Evolutionary conservation across 2,888 invertebrate species (phyloP), one percentile per base, ranked within the genome.

Genomic region (Aporophyla lueneburgensis): DNA sequence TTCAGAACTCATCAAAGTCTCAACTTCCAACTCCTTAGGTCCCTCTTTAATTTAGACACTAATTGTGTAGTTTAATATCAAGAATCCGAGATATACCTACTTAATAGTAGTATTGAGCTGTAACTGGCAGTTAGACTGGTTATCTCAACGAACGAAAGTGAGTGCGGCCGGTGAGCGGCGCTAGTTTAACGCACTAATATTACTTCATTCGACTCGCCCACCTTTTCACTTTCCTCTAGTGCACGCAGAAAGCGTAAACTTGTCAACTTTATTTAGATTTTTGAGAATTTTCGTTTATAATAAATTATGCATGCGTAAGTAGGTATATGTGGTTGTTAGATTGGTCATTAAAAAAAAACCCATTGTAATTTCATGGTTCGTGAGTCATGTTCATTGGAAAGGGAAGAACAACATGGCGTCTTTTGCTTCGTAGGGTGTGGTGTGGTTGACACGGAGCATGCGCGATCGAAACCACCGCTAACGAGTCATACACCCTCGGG

Each of bases 191-290:
- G 86, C 89, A 87, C 88, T 90, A 89, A 90, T 93, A 92, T 94
- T 95, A 96, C 95, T 92, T 94, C 95, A 95, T 93, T 92, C 87
- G 90, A 89, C 91, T 90, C 90, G 92, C 90, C 92, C 89, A 93
- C 92, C 93, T 93, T 94, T 95, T 95, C 95, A 95, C 96, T 96
- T 96, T 96, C 94, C 91, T 94, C 83, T 58, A 85, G 75, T 80
- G 90, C 89, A 84, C 81, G 90, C 95, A 95, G 96, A 96, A 96
- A 96, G 96, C 96, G 94, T 94, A 90, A 94, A 93, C 87, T 91
- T 92, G 91, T 89, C 89, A 91, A 68, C 70, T 81, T 71, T 67
- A 76, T 74, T 75, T 10, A 65, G 49, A 65, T 76, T 80, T 83
- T 74, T 79, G 24, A 51, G 33, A 76, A 59, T 70, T 66, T 71